These are phyloP conservation scores for Poecilobothrus nobilitatus DNA, from an alignment of 2,888 invertebrate species.

Conservation along the genomic window DNA sequence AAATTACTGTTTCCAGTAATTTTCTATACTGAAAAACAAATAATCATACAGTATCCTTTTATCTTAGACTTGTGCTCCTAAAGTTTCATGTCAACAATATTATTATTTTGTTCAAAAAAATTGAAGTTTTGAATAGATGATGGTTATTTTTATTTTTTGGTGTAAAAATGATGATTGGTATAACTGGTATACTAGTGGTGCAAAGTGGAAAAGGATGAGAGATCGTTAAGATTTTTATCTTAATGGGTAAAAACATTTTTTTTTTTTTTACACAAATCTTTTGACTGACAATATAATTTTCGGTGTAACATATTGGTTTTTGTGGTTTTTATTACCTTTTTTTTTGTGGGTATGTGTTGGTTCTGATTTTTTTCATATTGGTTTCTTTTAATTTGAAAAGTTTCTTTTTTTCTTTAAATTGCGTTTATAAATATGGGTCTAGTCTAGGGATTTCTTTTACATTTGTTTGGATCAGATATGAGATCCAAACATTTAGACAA, in stretches of 20 bases:
- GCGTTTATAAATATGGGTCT: not conserved
- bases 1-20: too few relatives aligned
- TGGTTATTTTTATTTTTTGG: too few relatives aligned
- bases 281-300: conserved; percentile 4
- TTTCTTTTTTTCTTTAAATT: too few relatives aligned
- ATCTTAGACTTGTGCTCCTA: not conserved
- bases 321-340: conserved; percentile 3
- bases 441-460: conserved; percentile 2
- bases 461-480: not conserved
- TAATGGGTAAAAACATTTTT: not conserved
- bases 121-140: too few relatives aligned
- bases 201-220: not conserved
- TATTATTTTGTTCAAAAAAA: not conserved
- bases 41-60: not conserved
- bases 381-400: too few relatives aligned
- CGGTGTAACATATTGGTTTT: not conserved
- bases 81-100: not conserved
- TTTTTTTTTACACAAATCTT: not conserved
- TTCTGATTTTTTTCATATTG: too few relatives aligned
- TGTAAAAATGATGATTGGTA: too few relatives aligned
- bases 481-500: not conserved
- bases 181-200: not conserved
- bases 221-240: conserved; percentile 6
- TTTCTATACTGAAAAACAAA: too few relatives aligned
- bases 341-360: not conserved